phyloP scores from a whole-genome alignment of 2,888 invertebrate genomes.

The Cetonia aurata region DNA sequence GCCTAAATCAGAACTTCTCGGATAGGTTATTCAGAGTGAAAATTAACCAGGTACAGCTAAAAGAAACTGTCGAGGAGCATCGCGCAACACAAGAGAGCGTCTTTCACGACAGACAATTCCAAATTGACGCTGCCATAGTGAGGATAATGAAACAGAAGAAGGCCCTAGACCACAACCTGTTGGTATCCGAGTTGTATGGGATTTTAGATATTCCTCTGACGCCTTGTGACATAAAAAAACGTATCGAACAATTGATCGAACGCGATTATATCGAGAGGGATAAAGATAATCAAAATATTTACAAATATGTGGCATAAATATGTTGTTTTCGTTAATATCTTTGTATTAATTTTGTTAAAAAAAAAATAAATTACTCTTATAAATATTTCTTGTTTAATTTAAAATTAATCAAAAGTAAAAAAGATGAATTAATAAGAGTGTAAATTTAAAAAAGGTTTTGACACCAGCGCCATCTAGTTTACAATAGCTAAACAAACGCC shows the following conservation, averaged over 20 bases:
- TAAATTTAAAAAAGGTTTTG: background rate
- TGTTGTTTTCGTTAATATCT: background rate
- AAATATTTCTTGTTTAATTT: background rate
- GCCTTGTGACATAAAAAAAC: constrained; percentile 96
- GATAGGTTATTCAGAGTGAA: constrained; percentile 97
- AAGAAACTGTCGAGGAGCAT: constrained; percentile 87
- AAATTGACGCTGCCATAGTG: constrained; percentile 99
- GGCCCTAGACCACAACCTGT: constrained; percentile 90
- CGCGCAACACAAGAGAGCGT: constrained; percentile 96
- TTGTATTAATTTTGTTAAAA: background rate
- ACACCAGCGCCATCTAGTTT: no score
- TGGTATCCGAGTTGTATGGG: constrained; percentile 95
- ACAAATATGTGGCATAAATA: constrained; percentile 96
- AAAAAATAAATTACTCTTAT: constrained; percentile 1
- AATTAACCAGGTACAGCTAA: constrained; percentile 93
- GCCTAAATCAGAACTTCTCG: constrained; percentile 86
- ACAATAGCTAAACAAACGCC: no score
- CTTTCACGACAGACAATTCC: constrained; percentile 97
- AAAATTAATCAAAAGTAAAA: background rate
- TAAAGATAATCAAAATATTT: constrained; percentile 91
- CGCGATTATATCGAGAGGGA: constrained; percentile 98
- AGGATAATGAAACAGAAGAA: constrained; percentile 99
- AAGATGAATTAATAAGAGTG: no score
- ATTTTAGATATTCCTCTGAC: constrained; percentile 98
- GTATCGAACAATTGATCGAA: constrained; percentile 97